Conservation (phyloP, 2,888 invertebrate genomes). For the Serrognathus titanus region DNA sequence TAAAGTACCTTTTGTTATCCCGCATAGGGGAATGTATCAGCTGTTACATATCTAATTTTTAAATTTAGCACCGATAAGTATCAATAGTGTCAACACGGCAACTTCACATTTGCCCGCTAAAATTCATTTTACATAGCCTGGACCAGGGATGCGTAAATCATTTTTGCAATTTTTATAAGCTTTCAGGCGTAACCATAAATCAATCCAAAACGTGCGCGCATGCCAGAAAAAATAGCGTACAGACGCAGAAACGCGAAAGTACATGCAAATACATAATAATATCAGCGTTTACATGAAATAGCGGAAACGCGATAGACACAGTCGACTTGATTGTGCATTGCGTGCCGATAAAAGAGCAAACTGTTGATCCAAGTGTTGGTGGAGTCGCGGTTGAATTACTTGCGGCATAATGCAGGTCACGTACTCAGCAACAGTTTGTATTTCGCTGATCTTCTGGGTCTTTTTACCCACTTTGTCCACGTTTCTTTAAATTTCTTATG, state of each 20-base stretch:
- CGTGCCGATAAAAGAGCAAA: conserved; percentile 12
- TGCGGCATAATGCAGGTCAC: conserved; percentile 26
- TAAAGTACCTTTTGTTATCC: no score
- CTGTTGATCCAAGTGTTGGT: conserved; percentile 9
- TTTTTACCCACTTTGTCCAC: conserved; percentile 9
- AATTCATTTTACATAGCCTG: no score
- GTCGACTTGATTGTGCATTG: neutral
- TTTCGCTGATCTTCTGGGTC: conserved; percentile 3
- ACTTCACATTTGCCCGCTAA: no score
- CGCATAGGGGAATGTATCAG: no score
- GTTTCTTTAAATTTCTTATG: conserved; percentile 13
- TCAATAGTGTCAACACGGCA: no score
- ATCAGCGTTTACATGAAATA: neutral
- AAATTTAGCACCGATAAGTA: no score
- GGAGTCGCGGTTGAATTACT: conserved; percentile 1
- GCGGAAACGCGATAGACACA: neutral
- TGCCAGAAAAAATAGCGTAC: neutral
- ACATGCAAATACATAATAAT: neutral
- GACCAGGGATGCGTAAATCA: neutral
- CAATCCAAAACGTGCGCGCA: neutral
- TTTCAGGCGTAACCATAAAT: neutral
- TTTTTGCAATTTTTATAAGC: conserved; percentile 1
- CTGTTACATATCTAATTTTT: no score
- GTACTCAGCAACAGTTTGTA: conserved; percentile 29
- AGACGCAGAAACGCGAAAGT: neutral